Evolutionary conservation across 2,797 vertebrate genomes (phyloP).

Genomic region (Rallus crepitans): DNA sequence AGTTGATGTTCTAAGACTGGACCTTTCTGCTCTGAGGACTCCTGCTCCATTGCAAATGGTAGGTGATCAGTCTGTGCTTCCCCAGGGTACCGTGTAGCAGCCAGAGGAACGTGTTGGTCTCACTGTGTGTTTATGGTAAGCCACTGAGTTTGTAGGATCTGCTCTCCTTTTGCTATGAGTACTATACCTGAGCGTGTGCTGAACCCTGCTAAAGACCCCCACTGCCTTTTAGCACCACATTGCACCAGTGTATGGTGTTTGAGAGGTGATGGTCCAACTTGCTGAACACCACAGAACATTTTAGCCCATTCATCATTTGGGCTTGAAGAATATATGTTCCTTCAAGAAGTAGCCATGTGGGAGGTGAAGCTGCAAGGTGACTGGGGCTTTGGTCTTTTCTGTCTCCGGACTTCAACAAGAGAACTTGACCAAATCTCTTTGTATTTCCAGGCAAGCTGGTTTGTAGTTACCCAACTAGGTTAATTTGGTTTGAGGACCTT

Average conservation of each 20-base stretch:
- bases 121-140: background rate
- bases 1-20: background rate
- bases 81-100: accelerated
- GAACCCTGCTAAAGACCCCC: background rate
- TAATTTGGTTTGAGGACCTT: background rate
- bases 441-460: background rate
- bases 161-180: background rate
- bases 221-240: background rate
- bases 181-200: background rate
- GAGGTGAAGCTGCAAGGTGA: background rate
- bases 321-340: background rate
- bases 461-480: background rate
- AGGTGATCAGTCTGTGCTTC: background rate
- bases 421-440: background rate
- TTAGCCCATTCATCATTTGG: background rate
- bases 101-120: background rate
- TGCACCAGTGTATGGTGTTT: background rate
- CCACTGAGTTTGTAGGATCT: background rate
- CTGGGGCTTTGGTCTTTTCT: background rate
- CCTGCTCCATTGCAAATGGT: background rate
- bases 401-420: background rate
- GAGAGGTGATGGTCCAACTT: background rate
- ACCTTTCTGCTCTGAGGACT: background rate
- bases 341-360: background rate
- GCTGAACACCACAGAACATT: background rate